These are phyloP conservation scores for Phylloscopus trochiloides DNA, from an alignment of 2,113 vertebrate species.

Conservation along the genomic window DNA sequence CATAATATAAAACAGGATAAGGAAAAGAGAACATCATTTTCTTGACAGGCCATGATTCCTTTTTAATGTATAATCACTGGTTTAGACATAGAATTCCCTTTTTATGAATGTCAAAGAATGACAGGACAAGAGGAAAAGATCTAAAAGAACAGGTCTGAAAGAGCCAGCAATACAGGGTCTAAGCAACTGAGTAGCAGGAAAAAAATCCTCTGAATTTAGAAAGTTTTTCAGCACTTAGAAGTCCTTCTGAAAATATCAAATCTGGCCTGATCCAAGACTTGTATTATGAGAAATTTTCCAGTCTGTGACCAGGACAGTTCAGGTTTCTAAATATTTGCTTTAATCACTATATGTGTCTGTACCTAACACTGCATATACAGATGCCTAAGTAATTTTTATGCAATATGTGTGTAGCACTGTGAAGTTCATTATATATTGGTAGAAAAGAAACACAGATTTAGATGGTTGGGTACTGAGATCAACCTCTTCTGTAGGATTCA, in stretches of 20 bases:
- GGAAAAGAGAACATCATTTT: neutral
- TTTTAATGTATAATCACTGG: neutral
- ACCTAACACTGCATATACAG: neutral
- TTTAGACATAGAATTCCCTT: neutral
- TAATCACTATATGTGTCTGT: neutral
- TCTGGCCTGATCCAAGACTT: neutral
- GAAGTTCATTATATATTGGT: neutral
- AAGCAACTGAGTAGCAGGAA: neutral
- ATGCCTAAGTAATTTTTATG: neutral
- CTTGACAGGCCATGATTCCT: neutral
- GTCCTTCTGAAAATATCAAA: neutral
- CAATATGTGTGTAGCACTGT: neutral
- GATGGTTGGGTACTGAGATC: fast-evolving
- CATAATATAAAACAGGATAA: neutral
- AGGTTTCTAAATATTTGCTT: neutral
- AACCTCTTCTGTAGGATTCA: neutral
- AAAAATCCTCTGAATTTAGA: neutral
- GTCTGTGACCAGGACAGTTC: neutral
- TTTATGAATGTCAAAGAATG: neutral
- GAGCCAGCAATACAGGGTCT: neutral
- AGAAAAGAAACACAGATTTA: neutral
- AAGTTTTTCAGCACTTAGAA: neutral
- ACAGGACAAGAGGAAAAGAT: neutral
- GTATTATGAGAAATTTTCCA: neutral
- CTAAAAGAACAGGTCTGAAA: neutral